These are phyloP conservation scores for Punctoribates punctum DNA, from an alignment of 2,888 invertebrate genomes.

Conservation along the genomic window DNA sequence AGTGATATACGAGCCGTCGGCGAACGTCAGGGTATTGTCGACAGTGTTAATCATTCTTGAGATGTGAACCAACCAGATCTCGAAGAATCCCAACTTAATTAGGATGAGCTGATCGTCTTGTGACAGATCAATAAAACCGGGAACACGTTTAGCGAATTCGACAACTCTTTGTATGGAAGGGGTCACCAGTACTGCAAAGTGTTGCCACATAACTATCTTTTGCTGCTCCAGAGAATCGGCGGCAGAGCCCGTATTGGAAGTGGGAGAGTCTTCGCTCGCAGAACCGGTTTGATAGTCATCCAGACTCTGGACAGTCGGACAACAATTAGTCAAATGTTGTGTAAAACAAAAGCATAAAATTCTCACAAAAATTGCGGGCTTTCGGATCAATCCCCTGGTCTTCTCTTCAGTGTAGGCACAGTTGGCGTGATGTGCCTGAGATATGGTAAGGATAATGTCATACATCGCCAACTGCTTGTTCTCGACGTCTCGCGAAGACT, in stretches of 20 bases:
- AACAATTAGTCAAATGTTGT: not conserved
- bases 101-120: constrained; percentile 96
- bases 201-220: constrained; percentile 81
- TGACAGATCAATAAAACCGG: constrained; percentile 78
- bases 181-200: constrained; percentile 77
- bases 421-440: constrained; percentile 76
- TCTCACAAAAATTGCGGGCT: constrained; percentile 64
- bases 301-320: constrained; percentile 47
- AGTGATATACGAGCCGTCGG: constrained; percentile 80
- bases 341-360: constrained; percentile 19
- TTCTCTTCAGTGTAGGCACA: constrained; percentile 85
- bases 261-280: constrained; percentile 31
- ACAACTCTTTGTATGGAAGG: constrained; percentile 89
- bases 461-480: constrained; percentile 65
- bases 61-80: constrained; percentile 87
- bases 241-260: constrained; percentile 42
- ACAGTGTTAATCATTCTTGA: constrained; percentile 72
- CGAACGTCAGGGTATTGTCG: constrained; percentile 70
- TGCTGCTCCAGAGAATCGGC: constrained; percentile 61
- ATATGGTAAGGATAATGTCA: constrained; percentile 72
- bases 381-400: constrained; percentile 65
- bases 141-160: constrained; percentile 91
- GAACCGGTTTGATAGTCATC: constrained; percentile 44
- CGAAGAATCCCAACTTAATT: constrained; percentile 94
- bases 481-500: constrained; percentile 50